These are phyloP conservation scores for Phaonia tiefii DNA, from an alignment of 2,888 invertebrate genomes.

Conservation along the genomic window DNA sequence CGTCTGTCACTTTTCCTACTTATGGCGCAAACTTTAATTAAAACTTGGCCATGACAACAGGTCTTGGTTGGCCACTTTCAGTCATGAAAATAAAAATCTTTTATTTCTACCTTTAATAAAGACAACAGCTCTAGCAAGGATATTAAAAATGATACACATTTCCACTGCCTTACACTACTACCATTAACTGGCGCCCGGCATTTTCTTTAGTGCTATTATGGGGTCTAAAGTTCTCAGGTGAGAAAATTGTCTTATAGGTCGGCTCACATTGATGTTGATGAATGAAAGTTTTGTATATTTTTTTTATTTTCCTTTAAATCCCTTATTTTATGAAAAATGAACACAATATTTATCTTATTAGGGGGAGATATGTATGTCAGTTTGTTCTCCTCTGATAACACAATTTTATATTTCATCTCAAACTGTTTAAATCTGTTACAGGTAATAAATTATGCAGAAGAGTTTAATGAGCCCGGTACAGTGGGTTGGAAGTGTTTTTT, in stretches of 20 bases:
- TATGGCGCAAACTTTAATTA: constrained; percentile 63
- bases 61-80: constrained; percentile 14
- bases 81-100: background rate
- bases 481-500: background rate
- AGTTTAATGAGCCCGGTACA: background rate
- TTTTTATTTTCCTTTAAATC: background rate
- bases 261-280: constrained; percentile 15
- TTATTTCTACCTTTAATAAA: background rate
- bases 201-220: no score
- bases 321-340: constrained; percentile 37
- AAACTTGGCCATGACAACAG: constrained; percentile 53
- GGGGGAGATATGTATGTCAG: background rate
- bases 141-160: no score
- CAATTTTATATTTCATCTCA: background rate
- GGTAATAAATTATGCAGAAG: constrained; percentile 46
- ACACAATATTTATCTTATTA: constrained; percentile 14
- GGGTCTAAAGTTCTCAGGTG: background rate
- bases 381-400: background rate
- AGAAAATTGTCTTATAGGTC: background rate
- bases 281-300: constrained; percentile 30
- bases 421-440: constrained; percentile 2
- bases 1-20: no score
- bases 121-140: constrained; percentile 3
- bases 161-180: no score
- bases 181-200: no score